A percentile compares a stretch with the other conserved stretches of the same genome.
phyloP scores from a whole-genome alignment of 2,113 vertebrate genomes.

The Mustela lutreola region DNA sequence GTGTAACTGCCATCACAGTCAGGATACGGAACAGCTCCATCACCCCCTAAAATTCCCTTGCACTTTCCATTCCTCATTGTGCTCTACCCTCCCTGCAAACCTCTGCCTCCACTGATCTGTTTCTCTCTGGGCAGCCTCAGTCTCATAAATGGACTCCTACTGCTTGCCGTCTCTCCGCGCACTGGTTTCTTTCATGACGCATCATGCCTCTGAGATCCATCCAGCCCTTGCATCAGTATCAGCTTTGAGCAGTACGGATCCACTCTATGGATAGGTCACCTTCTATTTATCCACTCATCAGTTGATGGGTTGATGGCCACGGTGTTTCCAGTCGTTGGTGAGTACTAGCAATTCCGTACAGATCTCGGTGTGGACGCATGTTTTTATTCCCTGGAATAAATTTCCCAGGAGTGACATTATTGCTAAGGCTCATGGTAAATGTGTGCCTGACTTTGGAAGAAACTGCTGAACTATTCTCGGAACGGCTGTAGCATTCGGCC shows the following conservation, averaged over 20 bases:
- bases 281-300: not conserved
- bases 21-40: too few species aligned
- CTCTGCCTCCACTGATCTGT: not conserved
- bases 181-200: not conserved
- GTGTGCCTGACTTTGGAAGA: not conserved
- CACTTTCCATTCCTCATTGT: too few species aligned
- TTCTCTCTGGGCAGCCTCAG: not conserved
- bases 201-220: not conserved
- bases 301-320: not conserved
- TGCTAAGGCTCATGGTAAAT: not conserved
- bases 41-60: not conserved
- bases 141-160: not conserved
- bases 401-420: not conserved
- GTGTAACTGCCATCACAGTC: accelerated
- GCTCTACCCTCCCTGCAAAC: too few species aligned
- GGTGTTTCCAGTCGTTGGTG: not conserved
- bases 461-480: not conserved
- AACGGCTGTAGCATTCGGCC: not conserved
- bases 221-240: not conserved
- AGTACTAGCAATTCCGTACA: not conserved
- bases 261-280: not conserved
- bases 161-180: not conserved
- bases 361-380: not conserved
- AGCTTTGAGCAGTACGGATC: not conserved
- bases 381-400: not conserved